Conservation (phyloP, 64 coral and sea anemone species). For the Pocillopora damicornis region DNA sequence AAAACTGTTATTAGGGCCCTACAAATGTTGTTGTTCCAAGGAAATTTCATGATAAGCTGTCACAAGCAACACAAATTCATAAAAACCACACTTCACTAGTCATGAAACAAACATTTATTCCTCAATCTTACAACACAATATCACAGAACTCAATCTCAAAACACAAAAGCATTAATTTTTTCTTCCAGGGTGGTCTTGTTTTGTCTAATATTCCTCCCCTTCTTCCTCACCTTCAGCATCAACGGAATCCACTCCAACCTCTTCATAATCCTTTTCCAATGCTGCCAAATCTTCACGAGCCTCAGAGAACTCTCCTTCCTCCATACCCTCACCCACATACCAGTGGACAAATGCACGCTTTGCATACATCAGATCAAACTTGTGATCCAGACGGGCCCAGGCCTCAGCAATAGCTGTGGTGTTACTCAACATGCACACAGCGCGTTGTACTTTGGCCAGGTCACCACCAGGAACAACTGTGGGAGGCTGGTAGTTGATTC, state of each 20-base stretch:
- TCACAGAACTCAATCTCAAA: too few relatives aligned
- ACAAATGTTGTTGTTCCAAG: too few relatives aligned
- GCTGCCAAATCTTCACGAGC: constrained; percentile 27
- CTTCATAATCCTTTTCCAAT: constrained; percentile 21
- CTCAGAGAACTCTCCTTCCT: constrained; percentile 27
- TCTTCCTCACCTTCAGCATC: neutral
- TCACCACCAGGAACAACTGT: constrained; percentile 3
- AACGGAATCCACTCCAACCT: constrained; percentile 6
- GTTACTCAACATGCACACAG: constrained; percentile 1
- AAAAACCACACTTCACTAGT: too few relatives aligned
- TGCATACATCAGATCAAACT: constrained; percentile 3
- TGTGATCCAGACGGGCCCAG: constrained; percentile 1
- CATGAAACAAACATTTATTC: too few relatives aligned
- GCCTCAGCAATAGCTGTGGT: constrained; percentile 8
- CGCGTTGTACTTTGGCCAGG: neutral
- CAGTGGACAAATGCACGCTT: constrained; percentile 4
- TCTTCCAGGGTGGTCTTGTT: neutral
- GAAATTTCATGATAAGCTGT: too few relatives aligned
- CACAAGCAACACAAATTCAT: too few relatives aligned
- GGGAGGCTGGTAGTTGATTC: constrained; percentile 11
- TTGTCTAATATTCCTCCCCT: neutral
- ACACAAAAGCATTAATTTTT: neutral
- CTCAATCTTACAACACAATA: too few relatives aligned
- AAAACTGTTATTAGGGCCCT: too few relatives aligned
- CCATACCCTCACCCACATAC: constrained; percentile 28